Conservation (phyloP, 2,113 vertebrate species). For the Naja naja region DNA sequence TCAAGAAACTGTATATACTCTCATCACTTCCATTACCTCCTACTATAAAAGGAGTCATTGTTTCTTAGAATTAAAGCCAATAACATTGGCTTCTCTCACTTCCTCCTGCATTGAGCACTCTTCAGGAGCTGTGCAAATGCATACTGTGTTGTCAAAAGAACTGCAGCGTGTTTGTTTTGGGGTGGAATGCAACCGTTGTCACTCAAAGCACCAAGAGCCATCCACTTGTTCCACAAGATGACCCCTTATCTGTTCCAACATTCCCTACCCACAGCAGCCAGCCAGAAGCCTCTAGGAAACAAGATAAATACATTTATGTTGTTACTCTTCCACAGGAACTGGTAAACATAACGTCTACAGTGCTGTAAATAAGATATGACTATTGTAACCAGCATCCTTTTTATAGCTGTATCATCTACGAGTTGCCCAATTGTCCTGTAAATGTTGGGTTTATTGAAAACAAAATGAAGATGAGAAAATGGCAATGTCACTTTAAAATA, state of each 20-base stretch:
- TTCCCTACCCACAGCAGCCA: background rate
- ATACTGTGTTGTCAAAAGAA: background rate
- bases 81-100: slow-evolving; percentile 35
- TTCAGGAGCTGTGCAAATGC: background rate
- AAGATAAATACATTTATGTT: no score
- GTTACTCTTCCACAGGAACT: background rate
- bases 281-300: background rate
- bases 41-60: background rate
- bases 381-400: background rate
- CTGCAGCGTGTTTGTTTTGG: background rate
- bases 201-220: background rate
- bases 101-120: slow-evolving; percentile 3
- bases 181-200: background rate
- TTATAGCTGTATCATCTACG: background rate
- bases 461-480: background rate
- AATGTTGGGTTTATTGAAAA: background rate
- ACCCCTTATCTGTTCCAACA: background rate
- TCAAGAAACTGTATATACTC: background rate
- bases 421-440: background rate
- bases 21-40: background rate
- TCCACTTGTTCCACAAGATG: background rate
- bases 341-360: background rate
- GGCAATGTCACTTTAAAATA: background rate
- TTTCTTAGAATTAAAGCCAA: background rate
- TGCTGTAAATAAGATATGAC: background rate